Base-by-base conservation (phyloP, 2,113 vertebrate species). In the Pleuronectes platessa region DNA sequence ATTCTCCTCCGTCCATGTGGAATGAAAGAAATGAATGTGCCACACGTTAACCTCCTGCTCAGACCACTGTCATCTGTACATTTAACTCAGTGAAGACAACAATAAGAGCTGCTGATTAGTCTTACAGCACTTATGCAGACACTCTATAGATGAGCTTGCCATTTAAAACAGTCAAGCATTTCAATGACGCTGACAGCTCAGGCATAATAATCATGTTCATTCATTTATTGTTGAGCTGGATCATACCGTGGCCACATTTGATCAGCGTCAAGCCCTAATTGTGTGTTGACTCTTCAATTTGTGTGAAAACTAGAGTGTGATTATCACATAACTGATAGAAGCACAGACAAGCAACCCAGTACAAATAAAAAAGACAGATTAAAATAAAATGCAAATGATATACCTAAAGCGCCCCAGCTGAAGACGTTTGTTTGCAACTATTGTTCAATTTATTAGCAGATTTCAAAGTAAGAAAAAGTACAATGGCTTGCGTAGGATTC, bases 161-260 rank as follows among this genome's bases (percentile, higher is more conserved):
- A 89, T 91, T 92, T 90, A 78, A 86, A 82, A 68, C 64, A 54
- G 68, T 84, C 81, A 18, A 79, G 78, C 66, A 72, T 72, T 68
- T 81, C 59, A 71, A 65, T 68, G 54, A 65, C 24, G 26, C 72
- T 58, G 79, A 83, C 84, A 88, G 70, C 79, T 62, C 76, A 67
- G 70, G 77, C 81, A 86, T 27, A 88, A 77, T 68, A 80, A 87
- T 86, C 86, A 27, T 71, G 84, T 90, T 71, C 23, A 71, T 89
- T 76, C 60, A 72, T 66, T 82, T 85, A 4, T 65, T 60, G 49
- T 56, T 65, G 79, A 42, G 73, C 83, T 63, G 49, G 62, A 84
- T 79, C 27, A 27, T 55, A 40, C 64, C 4, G 7, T 37, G 42
- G 84, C 77, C 76, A 81, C 74, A 26, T 8, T 58, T 85, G 31